Percentiles rank a stretch among this genome's conserved stretches.
These are phyloP conservation scores for Sycobia sp. DNA, from an alignment of 1,140 invertebrate species.

Conservation along the genomic window DNA sequence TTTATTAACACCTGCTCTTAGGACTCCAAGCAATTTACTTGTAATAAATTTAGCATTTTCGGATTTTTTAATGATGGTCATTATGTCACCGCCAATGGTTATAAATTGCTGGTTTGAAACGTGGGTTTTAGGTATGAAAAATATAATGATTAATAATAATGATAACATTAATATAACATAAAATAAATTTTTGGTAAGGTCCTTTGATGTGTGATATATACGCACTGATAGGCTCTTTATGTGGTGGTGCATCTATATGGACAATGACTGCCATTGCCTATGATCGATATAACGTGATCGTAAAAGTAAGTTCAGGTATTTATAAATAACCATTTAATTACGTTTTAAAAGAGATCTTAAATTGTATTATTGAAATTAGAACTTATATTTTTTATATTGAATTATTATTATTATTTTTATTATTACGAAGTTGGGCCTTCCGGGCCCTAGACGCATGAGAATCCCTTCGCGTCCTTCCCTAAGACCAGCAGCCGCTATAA, in stretches of 20 bases:
- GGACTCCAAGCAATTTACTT: conserved; percentile 83
- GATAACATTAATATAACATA: not conserved
- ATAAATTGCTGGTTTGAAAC: conserved; percentile 87
- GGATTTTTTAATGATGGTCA: conserved; percentile 87
- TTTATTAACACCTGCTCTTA: conserved; percentile 73
- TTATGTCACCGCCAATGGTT: conserved; percentile 81
- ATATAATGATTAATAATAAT: not conserved
- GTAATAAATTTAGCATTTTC: conserved; percentile 86
- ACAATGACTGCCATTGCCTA: conserved; percentile 81
- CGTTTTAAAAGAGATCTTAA: not conserved
- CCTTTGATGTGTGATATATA: conserved; percentile 83
- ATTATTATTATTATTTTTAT: too few species aligned
- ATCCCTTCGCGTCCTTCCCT: too few species aligned
- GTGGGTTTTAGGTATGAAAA: conserved; percentile 71
- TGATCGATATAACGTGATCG: conserved; percentile 85
- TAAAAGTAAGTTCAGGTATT: conserved; percentile 60
- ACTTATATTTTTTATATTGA: not conserved
- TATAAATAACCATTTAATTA: not conserved
- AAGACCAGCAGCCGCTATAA: too few species aligned
- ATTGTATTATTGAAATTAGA: not conserved
- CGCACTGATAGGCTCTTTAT: conserved; percentile 78
- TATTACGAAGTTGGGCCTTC: too few species aligned
- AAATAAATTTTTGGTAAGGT: conserved; percentile 54
- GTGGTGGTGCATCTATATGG: conserved; percentile 82
- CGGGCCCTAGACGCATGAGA: too few species aligned